A percentile compares a stretch with the other conserved stretches of the same genome.
These are phyloP conservation scores for Prochilodus magdalenae DNA, from an alignment of 2,113 vertebrate species.

Conservation along the genomic window DNA sequence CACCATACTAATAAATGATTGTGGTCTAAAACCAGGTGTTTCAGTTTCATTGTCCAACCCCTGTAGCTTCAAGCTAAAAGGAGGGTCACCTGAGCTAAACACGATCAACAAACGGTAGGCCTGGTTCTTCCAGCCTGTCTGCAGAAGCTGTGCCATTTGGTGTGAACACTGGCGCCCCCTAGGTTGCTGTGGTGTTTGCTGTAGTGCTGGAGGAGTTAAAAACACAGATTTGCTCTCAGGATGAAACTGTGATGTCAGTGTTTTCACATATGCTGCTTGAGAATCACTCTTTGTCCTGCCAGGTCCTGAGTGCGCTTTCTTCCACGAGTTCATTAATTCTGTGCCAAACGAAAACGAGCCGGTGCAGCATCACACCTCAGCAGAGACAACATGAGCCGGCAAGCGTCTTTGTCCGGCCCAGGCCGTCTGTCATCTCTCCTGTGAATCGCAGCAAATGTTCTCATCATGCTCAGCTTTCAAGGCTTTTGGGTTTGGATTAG, in stretches of 20 bases:
- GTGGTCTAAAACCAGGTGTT: no score
- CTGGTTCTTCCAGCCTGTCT: no score
- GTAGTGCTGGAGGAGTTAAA: no score
- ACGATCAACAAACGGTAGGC: no score
- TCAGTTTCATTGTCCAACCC: no score
- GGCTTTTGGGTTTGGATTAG: constrained; percentile 14
- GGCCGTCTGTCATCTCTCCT: constrained; percentile 9
- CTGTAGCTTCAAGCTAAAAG: no score
- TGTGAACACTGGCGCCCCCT: no score
- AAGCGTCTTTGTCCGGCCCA: constrained; percentile 1
- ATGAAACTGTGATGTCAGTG: not conserved
- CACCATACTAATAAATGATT: no score
- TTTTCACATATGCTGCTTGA: not conserved
- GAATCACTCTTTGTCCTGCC: no score
- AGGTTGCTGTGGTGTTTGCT: no score
- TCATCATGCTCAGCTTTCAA: constrained; percentile 43
- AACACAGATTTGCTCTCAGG: not conserved
- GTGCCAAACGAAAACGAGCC: not conserved
- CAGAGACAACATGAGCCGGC: not conserved
- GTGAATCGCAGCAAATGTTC: constrained; percentile 28
- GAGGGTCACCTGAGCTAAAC: no score
- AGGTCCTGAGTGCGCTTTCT: not conserved
- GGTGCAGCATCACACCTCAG: constrained; percentile 14
- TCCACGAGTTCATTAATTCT: not conserved
- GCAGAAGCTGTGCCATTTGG: no score